These are phyloP conservation scores for Scaptomyza montana DNA, from an alignment of 1,140 invertebrate species.

Conservation along the genomic window DNA sequence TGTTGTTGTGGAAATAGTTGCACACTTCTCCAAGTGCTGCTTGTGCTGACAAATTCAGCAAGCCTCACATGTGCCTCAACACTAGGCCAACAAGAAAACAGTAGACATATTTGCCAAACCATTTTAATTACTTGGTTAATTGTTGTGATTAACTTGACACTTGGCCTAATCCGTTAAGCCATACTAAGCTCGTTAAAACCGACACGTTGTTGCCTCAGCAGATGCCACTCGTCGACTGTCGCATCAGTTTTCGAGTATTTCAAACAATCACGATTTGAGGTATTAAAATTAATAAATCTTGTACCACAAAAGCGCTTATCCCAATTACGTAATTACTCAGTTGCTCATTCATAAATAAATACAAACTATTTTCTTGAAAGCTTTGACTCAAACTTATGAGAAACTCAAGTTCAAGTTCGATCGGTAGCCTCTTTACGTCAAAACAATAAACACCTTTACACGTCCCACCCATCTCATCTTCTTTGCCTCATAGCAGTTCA, in stretches of 20 bases:
- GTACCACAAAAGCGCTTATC: conserved; percentile 30
- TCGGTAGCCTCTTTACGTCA: conserved; percentile 52
- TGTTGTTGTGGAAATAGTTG: conserved; percentile 28
- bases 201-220: conserved; percentile 30
- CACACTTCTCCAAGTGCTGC: conserved; percentile 6
- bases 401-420: conserved; percentile 31
- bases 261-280: conserved; percentile 14
- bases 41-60: not conserved
- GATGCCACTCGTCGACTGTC: conserved; percentile 48
- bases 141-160: not conserved
- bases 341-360: conserved; percentile 32
- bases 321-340: conserved; percentile 35
- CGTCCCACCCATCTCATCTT: not conserved
- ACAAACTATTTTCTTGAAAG: conserved; percentile 3
- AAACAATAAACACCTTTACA: conserved; percentile 30
- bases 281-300: conserved; percentile 14
- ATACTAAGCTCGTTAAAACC: conserved; percentile 23
- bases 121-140: conserved; percentile 5
- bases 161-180: conserved; percentile 24
- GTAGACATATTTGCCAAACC: conserved; percentile 17
- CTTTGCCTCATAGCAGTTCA: not conserved
- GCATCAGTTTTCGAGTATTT: not conserved
- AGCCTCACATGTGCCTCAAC: conserved; percentile 26
- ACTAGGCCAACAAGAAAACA: conserved; percentile 2
- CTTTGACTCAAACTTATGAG: conserved; percentile 7